Base-by-base conservation (phyloP, 92 coral and sea anemone genomes). In the Pocillopora grandis region DNA sequence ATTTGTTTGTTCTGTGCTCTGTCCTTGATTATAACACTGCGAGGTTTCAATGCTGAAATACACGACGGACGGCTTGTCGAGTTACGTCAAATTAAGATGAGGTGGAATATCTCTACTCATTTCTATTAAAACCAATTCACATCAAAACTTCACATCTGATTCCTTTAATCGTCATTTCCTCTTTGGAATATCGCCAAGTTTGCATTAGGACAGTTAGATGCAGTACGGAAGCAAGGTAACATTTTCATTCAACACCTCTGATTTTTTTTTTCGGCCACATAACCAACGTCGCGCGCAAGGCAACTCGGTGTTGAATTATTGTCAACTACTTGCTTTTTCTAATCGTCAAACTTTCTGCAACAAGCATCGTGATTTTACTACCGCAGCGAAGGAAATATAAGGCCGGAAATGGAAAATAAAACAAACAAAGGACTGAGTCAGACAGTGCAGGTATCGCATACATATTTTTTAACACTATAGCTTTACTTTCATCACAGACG, bases 21-120 rank as follows among this genome's bases (percentile, higher is more conserved):
- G 48, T 42, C 55, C 31, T 27, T 78, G 21, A 27, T 19, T 52
- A 59, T 55, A 67, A 70, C 21, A 2, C 27, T 63, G 65, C 31
- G 56, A 66, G 56, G 75, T 64, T 79, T 23, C 75, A 27, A 64
- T 56, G 23, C 75, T 66, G 18, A 9, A 4, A 65, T 2, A 12
- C 52, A 23, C 64, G 82, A 78, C 61, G 21, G 69, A 27, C 65
- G 72, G 66, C 66, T 23, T 76, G 78, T 12, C 62, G 55, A 21
- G 69, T 14, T 37, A 62, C 83, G 63, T 55, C 83, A 66, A 16
- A 79, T 67, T 79, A 31, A 67, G 57, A 66, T 79, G 23, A n/a
- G 1, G 2, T 16, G 56, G 11, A 63, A 42, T 58, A 10, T 79
- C 27, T 79, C 67, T 79, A 52, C 31, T n/a, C 56, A 58, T 23